These are phyloP conservation scores for Trinectes maculatus DNA, from an alignment of 2,113 vertebrate genomes.

Conservation along the genomic window DNA sequence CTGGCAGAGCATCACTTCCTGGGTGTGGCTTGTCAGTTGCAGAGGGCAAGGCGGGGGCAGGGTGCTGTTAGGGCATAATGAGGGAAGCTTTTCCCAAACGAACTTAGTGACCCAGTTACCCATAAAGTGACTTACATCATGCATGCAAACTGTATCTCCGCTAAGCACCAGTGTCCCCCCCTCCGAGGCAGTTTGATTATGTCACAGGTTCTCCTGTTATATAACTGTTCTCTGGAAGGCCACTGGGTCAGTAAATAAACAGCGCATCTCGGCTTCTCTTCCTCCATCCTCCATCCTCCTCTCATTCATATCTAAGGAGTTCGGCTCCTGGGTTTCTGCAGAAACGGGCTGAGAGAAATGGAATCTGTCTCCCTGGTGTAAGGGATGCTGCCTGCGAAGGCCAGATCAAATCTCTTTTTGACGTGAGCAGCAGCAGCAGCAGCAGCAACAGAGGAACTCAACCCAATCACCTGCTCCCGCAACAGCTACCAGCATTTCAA, in stretches of 20 bases:
- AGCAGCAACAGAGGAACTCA: slow-evolving; percentile 26
- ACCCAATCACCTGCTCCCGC: slow-evolving; percentile 66
- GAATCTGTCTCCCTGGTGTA: slow-evolving; percentile 33
- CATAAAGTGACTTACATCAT: slow-evolving; percentile 76
- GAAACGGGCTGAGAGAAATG: slow-evolving; percentile 33
- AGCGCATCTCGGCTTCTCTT: slow-evolving; percentile 48
- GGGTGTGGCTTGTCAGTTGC: slow-evolving; percentile 59
- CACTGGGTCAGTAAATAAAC: slow-evolving; percentile 81
- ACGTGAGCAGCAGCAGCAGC: slow-evolving; percentile 47
- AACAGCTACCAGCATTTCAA: slow-evolving; percentile 58
- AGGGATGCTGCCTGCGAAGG: slow-evolving; percentile 38
- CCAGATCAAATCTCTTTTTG: slow-evolving; percentile 71
- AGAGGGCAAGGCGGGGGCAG: slow-evolving; percentile 15
- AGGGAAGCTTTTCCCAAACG: slow-evolving; percentile 69
- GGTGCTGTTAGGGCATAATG: slow-evolving; percentile 41
- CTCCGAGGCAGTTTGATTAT: slow-evolving; percentile 73
- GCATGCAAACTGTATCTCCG: slow-evolving; percentile 63
- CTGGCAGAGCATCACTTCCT: slow-evolving; percentile 57
- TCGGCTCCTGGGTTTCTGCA: slow-evolving; percentile 23
- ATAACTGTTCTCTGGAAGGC: slow-evolving; percentile 78
- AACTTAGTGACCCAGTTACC: slow-evolving; percentile 85
- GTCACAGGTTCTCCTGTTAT: slow-evolving; percentile 81
- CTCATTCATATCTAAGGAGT: slow-evolving; percentile 50
- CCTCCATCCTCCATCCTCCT: slow-evolving; percentile 14
- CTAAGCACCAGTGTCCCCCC: slow-evolving; percentile 67